phyloP scores from a whole-genome alignment of 2,888 invertebrate species.

The Pseudanteris insignis region DNA sequence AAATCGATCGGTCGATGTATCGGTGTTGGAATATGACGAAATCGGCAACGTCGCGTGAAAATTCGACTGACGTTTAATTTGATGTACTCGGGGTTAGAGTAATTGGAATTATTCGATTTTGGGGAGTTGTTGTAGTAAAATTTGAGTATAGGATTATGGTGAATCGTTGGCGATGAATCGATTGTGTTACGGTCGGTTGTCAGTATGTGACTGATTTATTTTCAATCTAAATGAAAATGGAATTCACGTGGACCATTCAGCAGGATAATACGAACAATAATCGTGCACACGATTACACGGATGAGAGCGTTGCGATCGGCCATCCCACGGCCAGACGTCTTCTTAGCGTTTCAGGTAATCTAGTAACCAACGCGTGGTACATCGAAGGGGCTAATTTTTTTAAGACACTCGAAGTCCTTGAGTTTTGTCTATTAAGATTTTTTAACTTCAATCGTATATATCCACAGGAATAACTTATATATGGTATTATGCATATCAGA shows the following conservation, averaged over 20 bases:
- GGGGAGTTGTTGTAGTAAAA: neutral
- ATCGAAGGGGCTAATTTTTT: too few species aligned
- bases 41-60: too few species aligned
- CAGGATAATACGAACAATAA: slow-evolving; percentile 31
- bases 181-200: neutral
- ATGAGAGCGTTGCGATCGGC: slow-evolving; percentile 40
- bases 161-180: neutral
- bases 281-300: slow-evolving; percentile 32
- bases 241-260: slow-evolving; percentile 44
- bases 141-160: neutral
- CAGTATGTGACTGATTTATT: slow-evolving; percentile 27
- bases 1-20: too few species aligned
- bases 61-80: neutral
- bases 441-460: too few species aligned
- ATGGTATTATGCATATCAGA: too few species aligned
- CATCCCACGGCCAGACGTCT: slow-evolving; percentile 42
- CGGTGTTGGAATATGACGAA: too few species aligned
- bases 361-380: too few species aligned
- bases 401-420: too few species aligned
- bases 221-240: slow-evolving; percentile 17
- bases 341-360: slow-evolving; percentile 43
- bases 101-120: too few species aligned
- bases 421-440: too few species aligned
- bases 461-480: too few species aligned
- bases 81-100: neutral